A percentile compares a stretch with the other conserved stretches of the same genome.
These are phyloP conservation scores for Papilio polyxenes DNA, from an alignment of 1,140 invertebrate species.

Conservation along the genomic window DNA sequence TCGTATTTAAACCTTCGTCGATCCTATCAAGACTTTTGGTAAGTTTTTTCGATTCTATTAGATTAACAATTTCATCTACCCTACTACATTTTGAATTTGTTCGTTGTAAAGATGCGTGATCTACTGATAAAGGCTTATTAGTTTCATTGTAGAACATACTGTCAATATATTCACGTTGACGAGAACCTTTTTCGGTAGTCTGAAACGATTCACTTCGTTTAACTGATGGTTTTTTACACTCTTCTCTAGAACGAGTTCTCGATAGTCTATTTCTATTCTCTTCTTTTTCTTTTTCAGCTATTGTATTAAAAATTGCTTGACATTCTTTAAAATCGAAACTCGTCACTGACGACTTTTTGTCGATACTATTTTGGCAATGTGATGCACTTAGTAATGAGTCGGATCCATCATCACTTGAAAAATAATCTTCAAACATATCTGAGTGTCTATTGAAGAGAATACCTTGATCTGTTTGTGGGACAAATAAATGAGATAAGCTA, in stretches of 20 bases:
- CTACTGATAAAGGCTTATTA: constrained; percentile 46
- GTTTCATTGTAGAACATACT: constrained; percentile 72
- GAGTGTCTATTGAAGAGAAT: constrained; percentile 79
- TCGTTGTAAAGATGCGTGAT: constrained; percentile 67
- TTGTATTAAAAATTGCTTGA: constrained; percentile 80
- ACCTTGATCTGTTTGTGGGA: constrained; percentile 76
- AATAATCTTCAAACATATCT: constrained; percentile 85
- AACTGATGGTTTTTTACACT: constrained; percentile 64
- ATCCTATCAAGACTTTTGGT: constrained; percentile 90
- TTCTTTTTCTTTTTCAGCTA: constrained; percentile 78
- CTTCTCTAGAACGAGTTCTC: constrained; percentile 69
- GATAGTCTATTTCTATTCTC: constrained; percentile 67
- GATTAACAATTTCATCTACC: constrained; percentile 79
- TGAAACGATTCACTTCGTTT: constrained; percentile 81
- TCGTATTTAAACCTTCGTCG: constrained; percentile 87
- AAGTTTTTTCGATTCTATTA: constrained; percentile 81
- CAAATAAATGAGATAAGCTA: constrained; percentile 81
- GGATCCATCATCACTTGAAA: constrained; percentile 84
- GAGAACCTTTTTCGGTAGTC: constrained; percentile 73
- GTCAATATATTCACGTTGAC: constrained; percentile 76
- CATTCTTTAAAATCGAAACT: constrained; percentile 76
- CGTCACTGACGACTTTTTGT: constrained; percentile 61
- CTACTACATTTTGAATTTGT: constrained; percentile 77
- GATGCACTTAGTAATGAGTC: constrained; percentile 86
- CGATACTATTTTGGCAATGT: constrained; percentile 75